These are phyloP conservation scores for Deilephila elpenor DNA, from an alignment of 2,888 invertebrate genomes.

Conservation along the genomic window DNA sequence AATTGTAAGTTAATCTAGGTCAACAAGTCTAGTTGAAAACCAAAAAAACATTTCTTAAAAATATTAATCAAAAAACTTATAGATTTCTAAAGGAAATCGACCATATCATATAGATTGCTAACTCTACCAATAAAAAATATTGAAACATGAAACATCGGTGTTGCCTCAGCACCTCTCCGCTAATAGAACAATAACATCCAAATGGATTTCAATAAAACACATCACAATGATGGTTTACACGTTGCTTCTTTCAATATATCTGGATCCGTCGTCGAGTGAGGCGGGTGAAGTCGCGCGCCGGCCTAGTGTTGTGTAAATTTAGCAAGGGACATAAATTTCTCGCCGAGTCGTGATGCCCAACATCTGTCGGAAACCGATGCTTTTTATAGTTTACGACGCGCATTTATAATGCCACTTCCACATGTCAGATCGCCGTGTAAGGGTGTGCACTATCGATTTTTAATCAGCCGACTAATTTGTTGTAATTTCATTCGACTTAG, in stretches of 20 bases:
- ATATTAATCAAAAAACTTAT: too few species aligned
- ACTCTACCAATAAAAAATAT: not conserved
- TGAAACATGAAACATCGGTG: not conserved
- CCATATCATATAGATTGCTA: not conserved
- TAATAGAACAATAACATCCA: not conserved
- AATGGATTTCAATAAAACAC: conserved; percentile 18
- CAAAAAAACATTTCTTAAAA: too few species aligned
- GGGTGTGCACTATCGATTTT: conserved; percentile 52
- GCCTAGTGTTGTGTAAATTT: conserved; percentile 49
- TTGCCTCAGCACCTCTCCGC: not conserved
- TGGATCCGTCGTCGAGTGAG: not conserved
- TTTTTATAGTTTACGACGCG: conserved; percentile 61
- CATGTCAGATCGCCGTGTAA: conserved; percentile 58
- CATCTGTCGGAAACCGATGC: conserved; percentile 61
- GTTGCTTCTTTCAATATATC: not conserved
- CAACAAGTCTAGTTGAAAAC: too few species aligned
- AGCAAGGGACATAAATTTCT: conserved; percentile 38
- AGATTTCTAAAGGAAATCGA: too few species aligned
- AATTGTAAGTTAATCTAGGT: too few species aligned
- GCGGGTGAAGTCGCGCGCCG: not conserved
- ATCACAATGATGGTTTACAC: conserved; percentile 3
- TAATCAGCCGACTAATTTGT: conserved; percentile 52
- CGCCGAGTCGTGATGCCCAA: conserved; percentile 52
- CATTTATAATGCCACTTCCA: conserved; percentile 53
- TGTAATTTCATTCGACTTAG: not conserved